Evolutionary conservation across 2,888 invertebrate genomes (phyloP).

Genomic region (Allolobophora icterica): DNA sequence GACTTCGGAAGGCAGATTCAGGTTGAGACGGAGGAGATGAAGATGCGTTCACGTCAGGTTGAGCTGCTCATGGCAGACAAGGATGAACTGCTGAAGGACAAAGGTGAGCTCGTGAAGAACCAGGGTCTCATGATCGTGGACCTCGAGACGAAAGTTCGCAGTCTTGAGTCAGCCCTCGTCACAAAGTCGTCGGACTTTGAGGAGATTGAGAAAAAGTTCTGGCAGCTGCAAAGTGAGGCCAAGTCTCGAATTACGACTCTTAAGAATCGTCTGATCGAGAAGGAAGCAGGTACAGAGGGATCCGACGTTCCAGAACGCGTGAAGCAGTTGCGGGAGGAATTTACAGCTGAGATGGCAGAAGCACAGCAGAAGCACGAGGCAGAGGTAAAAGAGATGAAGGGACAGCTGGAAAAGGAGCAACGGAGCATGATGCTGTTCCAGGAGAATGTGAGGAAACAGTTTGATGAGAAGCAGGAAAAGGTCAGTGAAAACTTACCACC

Average conservation of each 20-base stretch:
- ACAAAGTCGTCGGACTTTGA: conserved; percentile 20
- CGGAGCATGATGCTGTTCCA: conserved; percentile 46
- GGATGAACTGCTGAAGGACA: conserved; percentile 32
- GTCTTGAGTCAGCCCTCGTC: neutral
- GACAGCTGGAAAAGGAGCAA: conserved; percentile 47
- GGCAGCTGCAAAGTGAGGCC: conserved; percentile 52
- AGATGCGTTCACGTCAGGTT: conserved; percentile 28
- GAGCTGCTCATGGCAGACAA: conserved; percentile 33
- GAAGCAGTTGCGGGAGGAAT: conserved; percentile 46
- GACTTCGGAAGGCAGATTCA: conserved; percentile 34
- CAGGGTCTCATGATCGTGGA: neutral
- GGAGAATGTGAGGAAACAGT: conserved; percentile 48
- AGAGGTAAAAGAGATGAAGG: conserved; percentile 48
- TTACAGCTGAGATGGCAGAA: conserved; percentile 52
- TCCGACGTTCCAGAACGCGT: conserved; percentile 50
- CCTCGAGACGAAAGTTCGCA: neutral
- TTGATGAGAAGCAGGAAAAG: conserved; percentile 44
- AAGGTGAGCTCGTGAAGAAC: conserved; percentile 13
- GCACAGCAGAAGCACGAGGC: conserved; percentile 56
- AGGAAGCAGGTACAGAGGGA: neutral
- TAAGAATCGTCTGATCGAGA: conserved; percentile 8
- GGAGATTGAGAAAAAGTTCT: conserved; percentile 41
- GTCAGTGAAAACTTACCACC: neutral
- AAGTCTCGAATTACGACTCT: conserved; percentile 44
- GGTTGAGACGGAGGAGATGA: conserved; percentile 28